A percentile compares a stretch with the other conserved stretches of the same genome.
Evolutionary conservation across 2,113 vertebrate genomes (phyloP).

Genomic region (Salvelinus sp.): DNA sequence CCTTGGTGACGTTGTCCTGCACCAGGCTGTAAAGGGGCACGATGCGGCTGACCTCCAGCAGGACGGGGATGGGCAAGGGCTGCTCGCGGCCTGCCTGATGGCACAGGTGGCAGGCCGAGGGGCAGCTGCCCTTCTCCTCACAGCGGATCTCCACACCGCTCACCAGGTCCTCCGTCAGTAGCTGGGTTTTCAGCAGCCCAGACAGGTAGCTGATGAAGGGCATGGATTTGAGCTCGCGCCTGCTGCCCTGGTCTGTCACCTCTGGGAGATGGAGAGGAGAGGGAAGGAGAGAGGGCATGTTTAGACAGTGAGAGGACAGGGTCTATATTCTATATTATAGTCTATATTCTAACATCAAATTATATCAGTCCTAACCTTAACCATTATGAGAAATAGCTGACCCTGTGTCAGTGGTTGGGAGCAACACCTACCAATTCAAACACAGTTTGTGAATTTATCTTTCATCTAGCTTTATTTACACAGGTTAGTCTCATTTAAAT

Average conservation of each 20-base stretch:
- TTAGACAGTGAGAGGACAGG: neutral
- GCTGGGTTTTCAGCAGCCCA: conserved; percentile 88
- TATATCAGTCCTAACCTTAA: too few relatives aligned
- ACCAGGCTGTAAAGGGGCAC: conserved; percentile 93
- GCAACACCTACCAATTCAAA: too few relatives aligned
- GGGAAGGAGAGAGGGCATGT: neutral
- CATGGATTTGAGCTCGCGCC: conserved; percentile 91
- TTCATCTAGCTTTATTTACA: too few relatives aligned
- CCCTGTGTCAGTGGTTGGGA: too few relatives aligned
- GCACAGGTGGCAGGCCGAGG: conserved; percentile 90
- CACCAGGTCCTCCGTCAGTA: conserved; percentile 91
- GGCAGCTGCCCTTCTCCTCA: conserved; percentile 93
- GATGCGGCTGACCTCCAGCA: conserved; percentile 90
- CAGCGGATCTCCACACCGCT: conserved; percentile 92
- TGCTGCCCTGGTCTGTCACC: conserved; percentile 90
- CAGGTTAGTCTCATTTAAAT: neutral
- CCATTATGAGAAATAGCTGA: too few relatives aligned
- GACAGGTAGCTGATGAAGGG: conserved; percentile 97
- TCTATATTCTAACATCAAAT: too few relatives aligned
- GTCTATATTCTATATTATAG: too few relatives aligned
- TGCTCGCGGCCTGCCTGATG: conserved; percentile 84
- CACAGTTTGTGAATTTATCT: too few relatives aligned
- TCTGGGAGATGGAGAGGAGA: conserved; percentile 67
- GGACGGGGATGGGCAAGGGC: conserved; percentile 85
- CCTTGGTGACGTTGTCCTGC: conserved; percentile 92